These are phyloP conservation scores for Gonatopus flavifemur DNA, from an alignment of 1,140 invertebrate genomes.

Conservation along the genomic window DNA sequence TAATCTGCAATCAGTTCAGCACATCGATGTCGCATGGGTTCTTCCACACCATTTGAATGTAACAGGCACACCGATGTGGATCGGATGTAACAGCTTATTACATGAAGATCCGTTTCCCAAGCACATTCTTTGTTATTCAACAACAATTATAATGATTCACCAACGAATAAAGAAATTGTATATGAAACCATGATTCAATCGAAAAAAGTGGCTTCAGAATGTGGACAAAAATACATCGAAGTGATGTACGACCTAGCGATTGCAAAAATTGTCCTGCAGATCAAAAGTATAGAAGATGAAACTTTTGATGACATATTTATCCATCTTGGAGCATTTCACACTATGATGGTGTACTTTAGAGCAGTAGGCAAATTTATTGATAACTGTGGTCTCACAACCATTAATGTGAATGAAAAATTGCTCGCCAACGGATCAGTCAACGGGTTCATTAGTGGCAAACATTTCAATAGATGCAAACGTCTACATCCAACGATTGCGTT, in stretches of 20 bases:
- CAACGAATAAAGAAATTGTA: constrained; percentile 17
- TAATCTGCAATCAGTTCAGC: neutral
- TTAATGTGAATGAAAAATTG: constrained; percentile 40
- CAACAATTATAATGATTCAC: constrained; percentile 28
- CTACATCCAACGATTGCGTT: constrained; percentile 36
- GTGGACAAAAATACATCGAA: constrained; percentile 36
- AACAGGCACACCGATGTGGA: constrained; percentile 18
- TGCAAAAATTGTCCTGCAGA: constrained; percentile 8
- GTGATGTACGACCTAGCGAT: constrained; percentile 18
- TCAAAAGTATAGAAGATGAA: constrained; percentile 29
- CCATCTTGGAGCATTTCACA: constrained; percentile 43
- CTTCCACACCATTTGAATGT: constrained; percentile 16
- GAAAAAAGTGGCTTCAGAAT: constrained; percentile 16
- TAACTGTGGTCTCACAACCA: constrained; percentile 39
- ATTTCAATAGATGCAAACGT: constrained; percentile 47
- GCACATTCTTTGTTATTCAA: constrained; percentile 22
- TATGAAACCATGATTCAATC: constrained; percentile 22
- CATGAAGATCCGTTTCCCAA: constrained; percentile 1
- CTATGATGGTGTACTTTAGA: constrained; percentile 47
- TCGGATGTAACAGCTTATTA: constrained; percentile 14
- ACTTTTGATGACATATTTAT: constrained; percentile 45
- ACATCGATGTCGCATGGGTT: constrained; percentile 15
- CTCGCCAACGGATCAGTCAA: constrained; percentile 38
- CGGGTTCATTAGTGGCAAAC: constrained; percentile 35
- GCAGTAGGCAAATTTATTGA: constrained; percentile 42